These are phyloP conservation scores for Trachelus stipa DNA, from an alignment of 2,888 invertebrate genomes.

Conservation along the genomic window DNA sequence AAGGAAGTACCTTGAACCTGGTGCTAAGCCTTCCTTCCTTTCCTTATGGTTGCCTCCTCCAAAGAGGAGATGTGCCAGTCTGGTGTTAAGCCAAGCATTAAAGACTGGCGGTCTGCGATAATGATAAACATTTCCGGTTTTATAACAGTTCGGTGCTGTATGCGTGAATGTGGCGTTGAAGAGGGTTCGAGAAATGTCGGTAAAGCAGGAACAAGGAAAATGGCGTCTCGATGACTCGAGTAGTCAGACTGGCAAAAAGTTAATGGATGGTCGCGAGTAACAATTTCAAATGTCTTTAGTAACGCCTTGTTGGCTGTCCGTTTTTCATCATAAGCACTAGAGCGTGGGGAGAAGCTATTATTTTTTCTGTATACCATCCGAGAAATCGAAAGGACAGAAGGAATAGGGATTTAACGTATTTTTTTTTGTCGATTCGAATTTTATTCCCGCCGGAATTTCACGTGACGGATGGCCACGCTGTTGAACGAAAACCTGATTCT, in stretches of 20 bases:
- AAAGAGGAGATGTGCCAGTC: constrained; percentile 3
- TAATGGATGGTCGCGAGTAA: neutral
- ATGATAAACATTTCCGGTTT: constrained; percentile 47
- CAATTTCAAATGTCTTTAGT: neutral
- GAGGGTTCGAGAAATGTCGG: neutral
- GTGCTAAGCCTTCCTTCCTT: constrained; percentile 37
- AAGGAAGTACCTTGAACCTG: constrained; percentile 52
- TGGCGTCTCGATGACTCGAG: neutral
- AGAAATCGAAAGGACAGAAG: neutral
- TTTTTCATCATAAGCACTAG: neutral
- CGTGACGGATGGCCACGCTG: neutral
- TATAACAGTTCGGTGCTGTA: constrained; percentile 20
- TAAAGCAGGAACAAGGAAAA: neutral
- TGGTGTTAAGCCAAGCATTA: constrained; percentile 50
- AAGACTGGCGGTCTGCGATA: constrained; percentile 37
- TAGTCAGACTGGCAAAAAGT: neutral
- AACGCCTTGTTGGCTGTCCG: neutral
- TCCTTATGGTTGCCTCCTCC: no score
- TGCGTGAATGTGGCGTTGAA: neutral
- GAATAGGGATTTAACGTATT: neutral
- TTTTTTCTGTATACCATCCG: neutral
- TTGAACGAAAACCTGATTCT: neutral
- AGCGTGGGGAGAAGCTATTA: neutral
- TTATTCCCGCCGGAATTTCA: neutral
- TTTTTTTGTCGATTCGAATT: neutral